Conservation (phyloP, 2,113 vertebrate species). For the Peucedramus taeniatus region DNA sequence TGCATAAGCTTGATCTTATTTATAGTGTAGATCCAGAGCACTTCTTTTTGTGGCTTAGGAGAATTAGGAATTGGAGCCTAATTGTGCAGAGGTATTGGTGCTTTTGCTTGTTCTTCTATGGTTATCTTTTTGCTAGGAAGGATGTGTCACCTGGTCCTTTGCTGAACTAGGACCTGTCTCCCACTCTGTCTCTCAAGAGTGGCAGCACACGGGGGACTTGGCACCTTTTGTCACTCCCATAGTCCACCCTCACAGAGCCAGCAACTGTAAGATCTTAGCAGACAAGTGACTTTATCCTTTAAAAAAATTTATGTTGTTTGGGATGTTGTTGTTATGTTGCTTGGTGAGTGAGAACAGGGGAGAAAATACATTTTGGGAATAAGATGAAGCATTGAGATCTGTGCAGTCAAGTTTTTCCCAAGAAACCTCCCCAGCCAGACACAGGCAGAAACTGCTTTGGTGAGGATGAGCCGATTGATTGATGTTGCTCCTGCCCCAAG, state of each 20-base stretch:
- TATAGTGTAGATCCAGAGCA: neutral
- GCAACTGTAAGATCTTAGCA: neutral
- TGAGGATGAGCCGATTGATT: fast-evolving
- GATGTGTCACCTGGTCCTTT: fast-evolving
- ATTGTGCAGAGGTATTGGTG: neutral
- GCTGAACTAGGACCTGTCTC: neutral
- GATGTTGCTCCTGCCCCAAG: fast-evolving
- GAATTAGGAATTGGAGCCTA: neutral
- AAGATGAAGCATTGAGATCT: neutral
- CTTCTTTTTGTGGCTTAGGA: neutral
- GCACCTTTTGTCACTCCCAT: neutral
- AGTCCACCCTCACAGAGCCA: neutral
- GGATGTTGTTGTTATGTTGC: neutral
- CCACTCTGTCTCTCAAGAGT: neutral
- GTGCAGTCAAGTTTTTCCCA: neutral
- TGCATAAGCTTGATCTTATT: neutral
- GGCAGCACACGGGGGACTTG: neutral
- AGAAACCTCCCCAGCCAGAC: neutral
- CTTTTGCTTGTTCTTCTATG: neutral
- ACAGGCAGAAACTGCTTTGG: neutral
- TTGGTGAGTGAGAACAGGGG: neutral
- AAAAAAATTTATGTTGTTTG: neutral
- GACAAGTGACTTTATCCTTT: neutral
- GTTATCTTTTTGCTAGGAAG: neutral
- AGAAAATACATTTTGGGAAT: neutral